Conservation (phyloP, 2,888 invertebrate species). For the Ophion costatus region DNA sequence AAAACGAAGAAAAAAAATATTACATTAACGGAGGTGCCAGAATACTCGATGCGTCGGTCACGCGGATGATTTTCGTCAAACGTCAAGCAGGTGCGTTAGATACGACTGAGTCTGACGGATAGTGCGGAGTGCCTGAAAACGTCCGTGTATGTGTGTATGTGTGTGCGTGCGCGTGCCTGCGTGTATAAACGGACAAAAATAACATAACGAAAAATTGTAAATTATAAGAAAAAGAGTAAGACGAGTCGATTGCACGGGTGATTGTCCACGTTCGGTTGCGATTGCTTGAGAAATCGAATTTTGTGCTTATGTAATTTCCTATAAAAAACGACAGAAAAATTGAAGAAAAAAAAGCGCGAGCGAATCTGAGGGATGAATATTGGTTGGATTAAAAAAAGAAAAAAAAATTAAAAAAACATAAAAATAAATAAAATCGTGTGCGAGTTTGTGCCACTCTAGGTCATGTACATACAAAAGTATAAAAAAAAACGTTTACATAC, state of each 20-base stretch:
- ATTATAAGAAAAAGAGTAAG: conserved; percentile 25
- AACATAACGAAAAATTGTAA: conserved; percentile 42
- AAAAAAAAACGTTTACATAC: conserved; percentile 77
- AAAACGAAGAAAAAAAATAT: conserved; percentile 23
- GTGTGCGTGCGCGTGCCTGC: neutral
- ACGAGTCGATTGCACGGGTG: conserved; percentile 34
- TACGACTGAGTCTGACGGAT: conserved; percentile 36
- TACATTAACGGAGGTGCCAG: conserved; percentile 65
- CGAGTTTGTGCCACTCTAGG: conserved; percentile 78
- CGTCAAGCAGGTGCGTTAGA: conserved; percentile 12
- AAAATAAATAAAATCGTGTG: conserved; percentile 71
- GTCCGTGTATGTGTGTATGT: conserved; percentile 11
- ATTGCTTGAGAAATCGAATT: conserved; percentile 63
- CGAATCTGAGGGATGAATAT: conserved; percentile 51
- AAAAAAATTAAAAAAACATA: conserved; percentile 57
- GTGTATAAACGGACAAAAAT: conserved; percentile 26
- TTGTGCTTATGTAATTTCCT: conserved; percentile 62
- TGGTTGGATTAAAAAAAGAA: conserved; percentile 58
- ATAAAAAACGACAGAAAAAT: conserved; percentile 37
- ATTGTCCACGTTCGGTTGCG: conserved; percentile 58
- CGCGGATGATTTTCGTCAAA: conserved; percentile 19
- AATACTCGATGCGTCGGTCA: conserved; percentile 61
- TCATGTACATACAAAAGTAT: conserved; percentile 75
- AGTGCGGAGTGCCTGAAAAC: conserved; percentile 44
- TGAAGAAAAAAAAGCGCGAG: conserved; percentile 30